phyloP scores from a whole-genome alignment of 2,888 invertebrate species.

The Pinctada fucata region DNA sequence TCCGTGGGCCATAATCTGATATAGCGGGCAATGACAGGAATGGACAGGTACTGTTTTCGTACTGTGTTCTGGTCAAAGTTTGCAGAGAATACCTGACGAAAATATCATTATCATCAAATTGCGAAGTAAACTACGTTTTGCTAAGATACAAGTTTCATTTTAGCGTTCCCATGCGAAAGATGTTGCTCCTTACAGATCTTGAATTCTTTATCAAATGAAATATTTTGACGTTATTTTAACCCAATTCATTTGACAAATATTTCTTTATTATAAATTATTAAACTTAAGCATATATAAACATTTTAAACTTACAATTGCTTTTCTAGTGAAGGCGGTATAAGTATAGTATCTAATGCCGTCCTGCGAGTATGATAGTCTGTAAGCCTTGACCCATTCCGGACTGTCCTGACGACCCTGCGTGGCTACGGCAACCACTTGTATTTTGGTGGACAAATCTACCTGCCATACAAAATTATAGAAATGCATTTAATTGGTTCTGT shows the following conservation, averaged over 20 bases:
- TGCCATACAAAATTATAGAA: slow-evolving; percentile 26
- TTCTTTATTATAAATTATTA: too few relatives aligned
- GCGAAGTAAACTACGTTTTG: too few relatives aligned
- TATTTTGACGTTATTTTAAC: too few relatives aligned
- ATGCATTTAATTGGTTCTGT: not conserved
- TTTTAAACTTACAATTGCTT: slow-evolving; percentile 23
- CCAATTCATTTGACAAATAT: too few relatives aligned
- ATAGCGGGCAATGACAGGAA: slow-evolving; percentile 56
- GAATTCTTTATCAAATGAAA: too few relatives aligned
- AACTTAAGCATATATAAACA: too few relatives aligned
- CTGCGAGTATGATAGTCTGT: slow-evolving; percentile 56
- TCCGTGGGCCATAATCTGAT: slow-evolving; percentile 60
- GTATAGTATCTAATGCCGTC: slow-evolving; percentile 54
- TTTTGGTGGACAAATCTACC: slow-evolving; percentile 58
- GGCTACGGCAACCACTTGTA: slow-evolving; percentile 59
- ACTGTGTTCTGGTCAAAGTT: slow-evolving; percentile 62
- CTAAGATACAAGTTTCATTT: not conserved
- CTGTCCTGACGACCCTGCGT: slow-evolving; percentile 62
- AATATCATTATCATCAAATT: not conserved
- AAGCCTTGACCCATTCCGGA: slow-evolving; percentile 57
- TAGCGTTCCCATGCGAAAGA: not conserved
- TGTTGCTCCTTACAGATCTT: too few relatives aligned
- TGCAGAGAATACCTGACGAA: slow-evolving; percentile 57
- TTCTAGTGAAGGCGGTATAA: slow-evolving; percentile 42
- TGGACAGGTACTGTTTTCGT: slow-evolving; percentile 60